Percentiles rank a stretch among this genome's conserved stretches.
Conservation (phyloP, 2,113 vertebrate species). For the Phainopepla nitens region DNA sequence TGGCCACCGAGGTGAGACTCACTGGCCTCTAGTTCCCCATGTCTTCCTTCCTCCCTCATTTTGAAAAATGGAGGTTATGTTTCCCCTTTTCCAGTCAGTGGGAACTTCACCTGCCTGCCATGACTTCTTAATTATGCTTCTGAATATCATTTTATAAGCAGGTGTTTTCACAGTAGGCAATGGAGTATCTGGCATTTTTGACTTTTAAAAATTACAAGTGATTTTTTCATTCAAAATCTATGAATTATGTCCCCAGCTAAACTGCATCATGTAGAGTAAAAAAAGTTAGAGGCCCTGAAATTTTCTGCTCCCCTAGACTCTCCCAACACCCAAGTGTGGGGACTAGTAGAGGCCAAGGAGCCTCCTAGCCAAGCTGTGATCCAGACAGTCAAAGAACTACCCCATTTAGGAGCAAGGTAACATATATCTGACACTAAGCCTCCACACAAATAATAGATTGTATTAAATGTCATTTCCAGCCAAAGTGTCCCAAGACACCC, state of each 20-base stretch:
- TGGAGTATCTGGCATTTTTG: background rate
- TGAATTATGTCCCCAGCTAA: background rate
- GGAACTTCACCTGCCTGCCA: background rate
- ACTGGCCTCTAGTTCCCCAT: fast-evolving
- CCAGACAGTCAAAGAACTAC: background rate
- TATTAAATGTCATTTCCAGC: background rate
- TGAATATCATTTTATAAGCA: background rate
- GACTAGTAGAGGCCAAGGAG: background rate
- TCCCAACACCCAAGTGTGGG: fast-evolving
- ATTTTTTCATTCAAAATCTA: background rate
- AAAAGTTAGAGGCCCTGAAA: background rate
- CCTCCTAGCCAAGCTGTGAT: background rate
- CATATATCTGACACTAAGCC: fast-evolving
- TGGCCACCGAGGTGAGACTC: background rate
- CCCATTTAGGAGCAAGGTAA: background rate
- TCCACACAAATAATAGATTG: background rate
- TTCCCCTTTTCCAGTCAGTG: background rate
- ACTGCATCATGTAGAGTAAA: background rate
- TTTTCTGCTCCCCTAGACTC: fast-evolving
- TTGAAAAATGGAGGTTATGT: background rate
- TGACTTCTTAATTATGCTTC: background rate
- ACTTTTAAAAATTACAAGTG: background rate
- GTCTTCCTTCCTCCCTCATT: background rate
- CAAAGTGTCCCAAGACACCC: background rate
- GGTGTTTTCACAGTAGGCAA: background rate